phyloP scores from a whole-genome alignment of 2,888 invertebrate genomes.

The Boloria selene region DNA sequence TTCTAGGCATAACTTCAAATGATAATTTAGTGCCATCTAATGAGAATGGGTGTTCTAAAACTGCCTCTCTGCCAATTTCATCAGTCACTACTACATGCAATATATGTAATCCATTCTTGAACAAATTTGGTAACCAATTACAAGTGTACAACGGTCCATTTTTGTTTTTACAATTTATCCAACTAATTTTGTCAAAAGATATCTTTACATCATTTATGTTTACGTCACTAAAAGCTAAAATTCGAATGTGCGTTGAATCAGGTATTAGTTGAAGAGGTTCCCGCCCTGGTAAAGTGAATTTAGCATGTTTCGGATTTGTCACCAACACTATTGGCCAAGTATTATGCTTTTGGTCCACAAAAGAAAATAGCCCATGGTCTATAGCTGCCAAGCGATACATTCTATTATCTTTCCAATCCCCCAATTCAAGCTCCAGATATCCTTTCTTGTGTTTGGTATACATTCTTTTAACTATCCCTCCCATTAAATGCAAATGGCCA shows the following conservation, averaged over 20 bases:
- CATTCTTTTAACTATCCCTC: conserved; percentile 90
- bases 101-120: conserved; percentile 85
- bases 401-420: conserved; percentile 96
- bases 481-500: conserved; percentile 94
- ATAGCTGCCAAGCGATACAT: conserved; percentile 92
- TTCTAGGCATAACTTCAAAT: conserved; percentile 86
- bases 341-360: conserved; percentile 88
- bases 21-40: conserved; percentile 86
- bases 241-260: conserved; percentile 90
- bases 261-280: conserved; percentile 87
- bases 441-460: conserved; percentile 92
- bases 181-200: conserved; percentile 84
- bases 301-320: conserved; percentile 95
- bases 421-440: conserved; percentile 92
- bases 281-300: conserved; percentile 86
- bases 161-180: conserved; percentile 83
- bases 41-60: conserved; percentile 87
- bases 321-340: conserved; percentile 92
- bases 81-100: conserved; percentile 84
- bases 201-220: conserved; percentile 85
- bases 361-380: conserved; percentile 94
- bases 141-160: conserved; percentile 88
- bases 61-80: conserved; percentile 78
- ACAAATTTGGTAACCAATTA: conserved; percentile 87
- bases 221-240: conserved; percentile 89